phyloP scores from a whole-genome alignment of 2,113 vertebrate species.

The Pitta sordida region DNA sequence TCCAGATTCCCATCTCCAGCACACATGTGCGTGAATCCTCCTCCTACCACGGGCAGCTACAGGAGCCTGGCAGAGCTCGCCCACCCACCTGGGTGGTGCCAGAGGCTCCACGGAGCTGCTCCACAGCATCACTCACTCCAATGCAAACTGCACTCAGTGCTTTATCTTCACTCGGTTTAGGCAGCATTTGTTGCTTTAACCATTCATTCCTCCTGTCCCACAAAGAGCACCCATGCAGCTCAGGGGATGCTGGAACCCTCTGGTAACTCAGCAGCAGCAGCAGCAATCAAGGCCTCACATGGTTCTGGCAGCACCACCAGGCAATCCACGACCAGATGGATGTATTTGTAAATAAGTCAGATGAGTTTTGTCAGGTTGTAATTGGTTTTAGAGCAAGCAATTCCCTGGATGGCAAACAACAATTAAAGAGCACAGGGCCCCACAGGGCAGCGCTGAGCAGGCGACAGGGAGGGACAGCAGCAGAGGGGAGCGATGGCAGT shows the following conservation, averaged over 20 bases:
- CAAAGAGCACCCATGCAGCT: fast-evolving
- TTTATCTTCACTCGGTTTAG: fast-evolving
- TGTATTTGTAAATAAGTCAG: slow-evolving; percentile 59
- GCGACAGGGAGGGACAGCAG: not conserved
- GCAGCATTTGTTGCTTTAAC: fast-evolving
- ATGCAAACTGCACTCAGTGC: not conserved
- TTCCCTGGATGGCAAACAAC: slow-evolving; percentile 25
- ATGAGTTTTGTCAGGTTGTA: slow-evolving; percentile 57
- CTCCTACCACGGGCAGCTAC: not conserved
- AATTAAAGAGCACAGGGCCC: not conserved
- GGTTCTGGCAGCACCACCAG: not conserved
- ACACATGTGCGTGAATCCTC: fast-evolving
- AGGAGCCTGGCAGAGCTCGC: fast-evolving
- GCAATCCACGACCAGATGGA: slow-evolving; percentile 43
- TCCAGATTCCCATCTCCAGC: not conserved
- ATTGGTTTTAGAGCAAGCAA: slow-evolving; percentile 60
- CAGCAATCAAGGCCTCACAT: not conserved
- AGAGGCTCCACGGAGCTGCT: not conserved
- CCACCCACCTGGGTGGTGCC: not conserved
- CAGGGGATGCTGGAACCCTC: fast-evolving
- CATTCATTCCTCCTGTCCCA: fast-evolving
- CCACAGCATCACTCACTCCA: not conserved
- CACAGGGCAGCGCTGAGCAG: fast-evolving
- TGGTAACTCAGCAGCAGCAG: not conserved
- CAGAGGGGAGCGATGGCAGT: not conserved